phyloP scores from a whole-genome alignment of 2,797 vertebrate species.

The Adrianichthys oophorus region DNA sequence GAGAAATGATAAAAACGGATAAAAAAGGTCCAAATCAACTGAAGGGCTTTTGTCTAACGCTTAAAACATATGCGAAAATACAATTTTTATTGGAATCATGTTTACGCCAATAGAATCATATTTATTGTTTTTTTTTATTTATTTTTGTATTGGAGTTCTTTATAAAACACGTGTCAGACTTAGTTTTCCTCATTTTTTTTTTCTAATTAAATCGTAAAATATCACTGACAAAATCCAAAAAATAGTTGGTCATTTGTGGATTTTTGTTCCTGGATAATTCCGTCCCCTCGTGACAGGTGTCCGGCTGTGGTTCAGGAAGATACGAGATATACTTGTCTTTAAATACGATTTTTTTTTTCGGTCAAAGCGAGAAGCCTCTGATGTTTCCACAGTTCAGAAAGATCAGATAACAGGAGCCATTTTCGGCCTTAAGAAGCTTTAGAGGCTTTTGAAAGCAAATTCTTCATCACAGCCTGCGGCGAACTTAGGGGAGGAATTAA shows the following conservation, averaged over 20 bases:
- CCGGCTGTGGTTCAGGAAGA: conserved; percentile 7
- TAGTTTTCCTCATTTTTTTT: not conserved
- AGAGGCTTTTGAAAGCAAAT: conserved; percentile 73
- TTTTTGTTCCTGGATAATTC: too few relatives aligned
- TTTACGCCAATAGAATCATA: not conserved
- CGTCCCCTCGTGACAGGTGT: conserved; percentile 1
- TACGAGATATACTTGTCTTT: not conserved
- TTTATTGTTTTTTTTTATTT: not conserved
- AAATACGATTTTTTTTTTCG: conserved; percentile 31
- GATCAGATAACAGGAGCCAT: conserved; percentile 72
- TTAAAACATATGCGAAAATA: too few relatives aligned
- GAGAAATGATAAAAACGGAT: too few relatives aligned
- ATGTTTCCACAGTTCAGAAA: conserved; percentile 61
- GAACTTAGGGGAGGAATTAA: conserved; percentile 54
- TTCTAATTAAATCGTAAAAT: too few relatives aligned
- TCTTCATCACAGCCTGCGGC: conserved; percentile 64
- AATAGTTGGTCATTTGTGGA: too few relatives aligned
- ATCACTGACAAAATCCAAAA: too few relatives aligned
- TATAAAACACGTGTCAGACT: not conserved
- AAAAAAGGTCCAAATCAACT: too few relatives aligned
- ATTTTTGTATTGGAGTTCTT: not conserved
- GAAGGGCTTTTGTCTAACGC: too few relatives aligned
- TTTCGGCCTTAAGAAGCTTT: conserved; percentile 59
- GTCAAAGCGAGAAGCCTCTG: conserved; percentile 52
- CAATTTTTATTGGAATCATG: too few relatives aligned